Evolutionary conservation across 2,888 invertebrate species (phyloP).

Genomic region (Norana najaformis): DNA sequence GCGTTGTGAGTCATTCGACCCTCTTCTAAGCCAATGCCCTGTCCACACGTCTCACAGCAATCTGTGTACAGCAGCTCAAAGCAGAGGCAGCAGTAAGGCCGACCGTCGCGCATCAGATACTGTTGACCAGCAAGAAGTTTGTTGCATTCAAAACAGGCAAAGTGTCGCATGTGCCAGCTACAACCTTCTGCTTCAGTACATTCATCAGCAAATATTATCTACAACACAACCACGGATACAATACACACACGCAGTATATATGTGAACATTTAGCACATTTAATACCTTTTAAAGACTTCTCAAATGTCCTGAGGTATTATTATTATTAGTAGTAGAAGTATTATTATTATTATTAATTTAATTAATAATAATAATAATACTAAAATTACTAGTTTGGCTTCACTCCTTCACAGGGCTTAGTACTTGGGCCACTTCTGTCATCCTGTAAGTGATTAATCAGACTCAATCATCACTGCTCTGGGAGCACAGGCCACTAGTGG

Average conservation of each 20-base stretch:
- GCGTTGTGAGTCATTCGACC: slow-evolving; percentile 97
- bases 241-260: not conserved
- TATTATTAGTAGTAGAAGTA: too few species aligned
- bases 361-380: too few species aligned
- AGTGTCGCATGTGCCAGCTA: slow-evolving; percentile 99
- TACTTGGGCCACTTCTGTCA: too few species aligned
- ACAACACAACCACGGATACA: slow-evolving; percentile 48
- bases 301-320: too few species aligned
- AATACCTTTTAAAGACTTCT: too few species aligned
- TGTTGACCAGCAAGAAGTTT: slow-evolving; percentile 91
- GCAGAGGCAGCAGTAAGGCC: slow-evolving; percentile 90
- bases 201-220: slow-evolving; percentile 97
- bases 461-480: too few species aligned
- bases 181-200: slow-evolving; percentile 99
- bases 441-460: too few species aligned
- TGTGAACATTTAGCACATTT: too few species aligned
- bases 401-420: too few species aligned
- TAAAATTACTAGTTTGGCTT: too few species aligned
- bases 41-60: slow-evolving; percentile 94
- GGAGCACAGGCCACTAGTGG: too few species aligned
- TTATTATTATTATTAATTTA: too few species aligned
- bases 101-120: slow-evolving; percentile 93
- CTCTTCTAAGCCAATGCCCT: slow-evolving; percentile 93
- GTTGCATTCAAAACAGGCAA: slow-evolving; percentile 93
- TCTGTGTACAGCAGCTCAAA: slow-evolving; percentile 95